Conservation (phyloP, 2,888 invertebrate species). For the Harpagoxenus sublaevis region DNA sequence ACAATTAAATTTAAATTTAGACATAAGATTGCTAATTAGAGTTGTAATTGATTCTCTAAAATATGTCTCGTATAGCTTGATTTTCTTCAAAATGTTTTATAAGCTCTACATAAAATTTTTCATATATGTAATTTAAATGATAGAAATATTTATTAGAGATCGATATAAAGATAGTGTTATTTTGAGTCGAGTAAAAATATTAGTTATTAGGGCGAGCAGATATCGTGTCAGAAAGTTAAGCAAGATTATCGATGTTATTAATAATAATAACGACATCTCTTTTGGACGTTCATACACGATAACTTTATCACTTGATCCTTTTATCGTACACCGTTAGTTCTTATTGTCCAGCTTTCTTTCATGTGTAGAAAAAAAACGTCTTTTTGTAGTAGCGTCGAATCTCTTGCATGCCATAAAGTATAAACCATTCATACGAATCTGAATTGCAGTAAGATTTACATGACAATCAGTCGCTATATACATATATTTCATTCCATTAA, state of each 20-base stretch:
- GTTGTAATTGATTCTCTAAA: neutral
- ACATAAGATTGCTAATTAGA: neutral
- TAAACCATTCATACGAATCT: neutral
- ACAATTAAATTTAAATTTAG: slow-evolving; percentile 8
- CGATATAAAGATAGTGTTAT: neutral
- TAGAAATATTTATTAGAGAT: neutral
- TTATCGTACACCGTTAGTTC: neutral
- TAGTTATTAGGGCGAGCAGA: neutral
- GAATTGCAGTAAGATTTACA: slow-evolving; percentile 32
- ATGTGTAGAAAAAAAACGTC: neutral
- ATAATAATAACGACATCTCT: neutral
- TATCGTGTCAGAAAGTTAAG: neutral
- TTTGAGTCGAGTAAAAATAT: neutral
- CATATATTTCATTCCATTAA: slow-evolving; percentile 18
- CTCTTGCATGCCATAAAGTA: neutral
- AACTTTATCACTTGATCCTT: slow-evolving; percentile 8
- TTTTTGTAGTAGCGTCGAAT: neutral
- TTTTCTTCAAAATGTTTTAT: neutral
- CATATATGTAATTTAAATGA: neutral
- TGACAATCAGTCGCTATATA: slow-evolving; percentile 18
- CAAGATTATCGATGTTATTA: neutral
- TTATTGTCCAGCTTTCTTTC: neutral
- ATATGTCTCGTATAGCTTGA: too few species aligned
- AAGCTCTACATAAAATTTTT: neutral
- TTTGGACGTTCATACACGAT: neutral